These are phyloP conservation scores for Eristalis tenax DNA, from an alignment of 2,888 invertebrate genomes.

Conservation along the genomic window DNA sequence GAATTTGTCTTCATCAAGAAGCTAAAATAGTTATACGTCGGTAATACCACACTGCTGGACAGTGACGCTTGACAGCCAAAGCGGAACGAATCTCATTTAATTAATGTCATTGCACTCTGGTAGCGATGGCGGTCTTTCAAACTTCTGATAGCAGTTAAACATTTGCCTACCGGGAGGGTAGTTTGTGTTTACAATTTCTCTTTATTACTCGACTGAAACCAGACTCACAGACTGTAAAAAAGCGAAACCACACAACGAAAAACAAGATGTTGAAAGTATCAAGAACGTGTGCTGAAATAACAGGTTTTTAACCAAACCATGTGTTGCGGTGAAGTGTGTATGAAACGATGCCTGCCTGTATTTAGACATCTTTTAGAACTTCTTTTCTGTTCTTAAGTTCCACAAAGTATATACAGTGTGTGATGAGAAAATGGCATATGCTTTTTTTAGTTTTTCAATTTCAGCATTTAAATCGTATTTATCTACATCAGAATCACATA, in stretches of 20 bases:
- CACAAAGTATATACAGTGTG: slow-evolving; percentile 21
- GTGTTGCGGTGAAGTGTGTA: slow-evolving; percentile 8
- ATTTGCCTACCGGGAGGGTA: slow-evolving; percentile 50
- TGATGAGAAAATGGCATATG: not conserved
- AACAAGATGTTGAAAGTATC: not conserved
- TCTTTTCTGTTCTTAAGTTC: not conserved
- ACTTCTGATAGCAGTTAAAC: slow-evolving; percentile 29
- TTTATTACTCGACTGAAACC: slow-evolving; percentile 50
- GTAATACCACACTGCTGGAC: not conserved
- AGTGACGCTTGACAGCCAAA: slow-evolving; percentile 59
- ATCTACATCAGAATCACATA: too few species aligned
- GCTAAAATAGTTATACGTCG: not conserved
- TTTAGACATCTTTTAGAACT: not conserved
- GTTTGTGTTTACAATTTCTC: slow-evolving; percentile 65
- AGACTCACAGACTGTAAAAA: slow-evolving; percentile 15
- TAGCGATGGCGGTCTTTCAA: slow-evolving; percentile 19
- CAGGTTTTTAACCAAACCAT: slow-evolving; percentile 36
- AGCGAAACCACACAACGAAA: not conserved
- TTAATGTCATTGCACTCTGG: slow-evolving; percentile 58
- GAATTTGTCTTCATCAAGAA: not conserved
- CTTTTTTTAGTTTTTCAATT: not conserved
- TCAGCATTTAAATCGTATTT: not conserved
- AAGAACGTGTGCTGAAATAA: slow-evolving; percentile 29
- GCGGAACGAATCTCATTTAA: slow-evolving; percentile 55
- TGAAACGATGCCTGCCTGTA: not conserved